These are phyloP conservation scores for Leucophenga varia DNA, from an alignment of 1,140 invertebrate genomes.

Conservation along the genomic window DNA sequence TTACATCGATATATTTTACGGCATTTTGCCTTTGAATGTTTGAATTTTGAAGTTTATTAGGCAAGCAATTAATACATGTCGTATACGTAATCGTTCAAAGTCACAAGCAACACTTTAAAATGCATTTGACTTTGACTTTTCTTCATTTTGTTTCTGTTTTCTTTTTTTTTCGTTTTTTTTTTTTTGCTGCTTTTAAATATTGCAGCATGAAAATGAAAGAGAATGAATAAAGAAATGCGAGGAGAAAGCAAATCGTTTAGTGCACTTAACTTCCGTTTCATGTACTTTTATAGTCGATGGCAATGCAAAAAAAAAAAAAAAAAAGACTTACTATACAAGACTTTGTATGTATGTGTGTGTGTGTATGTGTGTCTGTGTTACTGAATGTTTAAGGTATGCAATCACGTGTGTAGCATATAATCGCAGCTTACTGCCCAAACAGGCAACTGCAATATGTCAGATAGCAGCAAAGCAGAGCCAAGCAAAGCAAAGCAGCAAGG, in stretches of 20 bases:
- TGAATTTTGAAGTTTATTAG: too few relatives aligned
- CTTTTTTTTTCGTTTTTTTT: too few relatives aligned
- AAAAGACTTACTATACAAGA: too few relatives aligned
- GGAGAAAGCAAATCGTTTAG: constrained; percentile 53
- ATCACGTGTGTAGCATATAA: constrained; percentile 36
- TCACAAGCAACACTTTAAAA: too few relatives aligned
- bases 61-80: constrained; percentile 10
- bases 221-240: too few relatives aligned
- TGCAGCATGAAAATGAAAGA: constrained; percentile 43
- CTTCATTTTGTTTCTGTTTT: too few relatives aligned
- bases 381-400: too few relatives aligned
- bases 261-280: constrained; percentile 38
- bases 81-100: constrained; percentile 22
- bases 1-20: too few relatives aligned
- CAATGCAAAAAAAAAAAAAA: too few relatives aligned
- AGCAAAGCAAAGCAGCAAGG: constrained; percentile 21
- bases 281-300: too few relatives aligned
- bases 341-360: neutral
- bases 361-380: constrained; percentile 17
- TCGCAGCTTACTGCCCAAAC: constrained; percentile 45
- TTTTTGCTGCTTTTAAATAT: constrained; percentile 36
- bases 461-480: constrained; percentile 22
- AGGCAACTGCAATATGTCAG: constrained; percentile 50
- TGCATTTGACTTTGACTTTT: too few relatives aligned
- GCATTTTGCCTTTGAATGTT: too few relatives aligned